phyloP scores from a whole-genome alignment of 2,113 vertebrate species.

The Leiothrix lutea region DNA sequence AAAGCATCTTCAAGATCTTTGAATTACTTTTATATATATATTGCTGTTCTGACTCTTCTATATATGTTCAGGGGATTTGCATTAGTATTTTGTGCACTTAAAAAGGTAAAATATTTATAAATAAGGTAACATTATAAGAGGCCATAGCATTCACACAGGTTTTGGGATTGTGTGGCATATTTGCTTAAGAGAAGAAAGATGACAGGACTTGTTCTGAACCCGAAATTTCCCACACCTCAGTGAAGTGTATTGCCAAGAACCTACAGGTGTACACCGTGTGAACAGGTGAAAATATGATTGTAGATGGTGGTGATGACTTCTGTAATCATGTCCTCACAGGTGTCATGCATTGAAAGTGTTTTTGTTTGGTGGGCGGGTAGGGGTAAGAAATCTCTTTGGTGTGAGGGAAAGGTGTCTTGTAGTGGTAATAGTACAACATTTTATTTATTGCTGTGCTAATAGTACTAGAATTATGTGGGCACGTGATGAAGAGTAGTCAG shows the following conservation, averaged over 20 bases:
- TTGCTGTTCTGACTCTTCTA: not conserved
- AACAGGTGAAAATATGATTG: slow-evolving; percentile 6
- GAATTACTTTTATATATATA: not conserved
- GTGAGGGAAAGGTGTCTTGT: not conserved
- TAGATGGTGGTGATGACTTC: not conserved
- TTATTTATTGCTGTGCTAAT: not conserved
- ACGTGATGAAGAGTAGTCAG: not conserved
- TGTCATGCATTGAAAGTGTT: not conserved
- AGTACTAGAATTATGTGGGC: not conserved
- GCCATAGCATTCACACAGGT: not conserved
- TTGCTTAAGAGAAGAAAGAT: not conserved
- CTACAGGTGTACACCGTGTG: not conserved
- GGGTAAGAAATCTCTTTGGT: not conserved
- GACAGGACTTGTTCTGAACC: not conserved
- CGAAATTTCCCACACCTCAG: not conserved
- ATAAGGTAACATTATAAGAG: slow-evolving; percentile 33
- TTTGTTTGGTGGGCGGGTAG: not conserved
- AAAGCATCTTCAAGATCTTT: slow-evolving; percentile 34
- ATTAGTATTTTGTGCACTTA: slow-evolving; percentile 54
- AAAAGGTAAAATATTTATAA: slow-evolving; percentile 54
- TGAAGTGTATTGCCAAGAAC: slow-evolving; percentile 2
- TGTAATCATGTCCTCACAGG: not conserved
- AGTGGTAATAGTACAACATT: not conserved
- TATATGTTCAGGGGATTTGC: slow-evolving; percentile 22
- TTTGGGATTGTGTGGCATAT: slow-evolving; percentile 9